These are phyloP conservation scores for Neosalanx taihuensis DNA, from an alignment of 2,797 vertebrate genomes.

Conservation along the genomic window DNA sequence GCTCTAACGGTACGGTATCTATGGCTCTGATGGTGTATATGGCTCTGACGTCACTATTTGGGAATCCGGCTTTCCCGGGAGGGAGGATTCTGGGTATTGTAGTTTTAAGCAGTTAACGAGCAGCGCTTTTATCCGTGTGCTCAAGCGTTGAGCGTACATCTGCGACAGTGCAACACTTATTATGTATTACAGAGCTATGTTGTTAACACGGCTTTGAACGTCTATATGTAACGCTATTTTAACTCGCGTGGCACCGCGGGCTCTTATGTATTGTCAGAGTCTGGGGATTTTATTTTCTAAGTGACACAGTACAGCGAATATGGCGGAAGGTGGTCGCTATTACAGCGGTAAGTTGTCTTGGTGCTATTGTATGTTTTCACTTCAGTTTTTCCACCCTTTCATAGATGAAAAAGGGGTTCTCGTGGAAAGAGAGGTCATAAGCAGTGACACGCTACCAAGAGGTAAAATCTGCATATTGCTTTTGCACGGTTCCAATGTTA, in stretches of 20 bases:
- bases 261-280: neutral
- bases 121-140: neutral
- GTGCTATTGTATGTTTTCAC: constrained; percentile 14
- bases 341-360: constrained; percentile 67
- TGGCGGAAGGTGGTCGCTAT: constrained; percentile 73
- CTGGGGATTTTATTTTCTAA: constrained; percentile 19
- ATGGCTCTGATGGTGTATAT: no score
- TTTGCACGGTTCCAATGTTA: neutral
- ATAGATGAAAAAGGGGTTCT: constrained; percentile 49
- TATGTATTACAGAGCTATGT: neutral
- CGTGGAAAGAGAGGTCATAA: constrained; percentile 63
- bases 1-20: no score
- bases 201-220: neutral
- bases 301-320: constrained; percentile 42
- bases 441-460: constrained; percentile 26
- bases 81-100: neutral
- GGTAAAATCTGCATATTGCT: constrained; percentile 26
- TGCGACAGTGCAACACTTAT: neutral
- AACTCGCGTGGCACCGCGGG: neutral
- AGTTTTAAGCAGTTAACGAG: neutral
- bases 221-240: neutral
- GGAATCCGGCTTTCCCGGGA: neutral
- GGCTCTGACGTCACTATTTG: neutral
- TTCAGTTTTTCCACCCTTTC: constrained; percentile 22
- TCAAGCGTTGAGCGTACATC: neutral